These are phyloP conservation scores for Leptarthrus brevirostris DNA, from an alignment of 2,888 invertebrate species.

Conservation along the genomic window DNA sequence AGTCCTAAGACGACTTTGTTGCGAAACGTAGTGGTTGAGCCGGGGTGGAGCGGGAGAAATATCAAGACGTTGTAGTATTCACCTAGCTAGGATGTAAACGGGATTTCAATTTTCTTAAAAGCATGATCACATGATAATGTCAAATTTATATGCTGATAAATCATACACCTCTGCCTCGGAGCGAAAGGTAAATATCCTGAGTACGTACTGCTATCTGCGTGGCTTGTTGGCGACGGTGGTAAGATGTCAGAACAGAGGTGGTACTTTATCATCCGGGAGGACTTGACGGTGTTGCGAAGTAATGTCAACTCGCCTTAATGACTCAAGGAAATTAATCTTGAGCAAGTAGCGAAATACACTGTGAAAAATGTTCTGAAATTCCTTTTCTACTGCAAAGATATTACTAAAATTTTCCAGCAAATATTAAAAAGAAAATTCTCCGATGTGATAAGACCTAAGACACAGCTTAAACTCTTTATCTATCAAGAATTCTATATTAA, in stretches of 20 bases:
- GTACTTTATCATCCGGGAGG: conserved; percentile 9
- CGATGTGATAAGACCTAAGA: too few species aligned
- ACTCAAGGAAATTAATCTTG: conserved; percentile 25
- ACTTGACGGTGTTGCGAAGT: background rate
- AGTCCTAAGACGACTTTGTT: background rate
- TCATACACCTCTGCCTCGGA: conserved; percentile 28
- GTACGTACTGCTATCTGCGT: background rate
- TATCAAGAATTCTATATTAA: too few species aligned
- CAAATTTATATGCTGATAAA: conserved; percentile 52
- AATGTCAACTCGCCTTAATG: conserved; percentile 21
- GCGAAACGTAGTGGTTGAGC: background rate
- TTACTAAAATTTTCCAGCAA: too few species aligned
- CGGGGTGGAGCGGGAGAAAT: background rate
- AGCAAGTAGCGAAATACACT: background rate
- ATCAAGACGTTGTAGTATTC: background rate
- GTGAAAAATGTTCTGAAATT: background rate
- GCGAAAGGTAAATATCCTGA: background rate
- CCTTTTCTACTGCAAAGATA: too few species aligned
- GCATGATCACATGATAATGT: conserved; percentile 53
- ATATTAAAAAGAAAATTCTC: too few species aligned
- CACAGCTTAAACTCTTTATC: too few species aligned
- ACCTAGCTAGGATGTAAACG: conserved; percentile 27
- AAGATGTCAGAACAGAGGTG: background rate
- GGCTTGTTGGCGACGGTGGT: background rate
- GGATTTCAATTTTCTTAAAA: conserved; percentile 54